These are phyloP conservation scores for Caenorhabditis briggsae DNA, from an alignment of 1,140 invertebrate genomes.

Conservation along the genomic window DNA sequence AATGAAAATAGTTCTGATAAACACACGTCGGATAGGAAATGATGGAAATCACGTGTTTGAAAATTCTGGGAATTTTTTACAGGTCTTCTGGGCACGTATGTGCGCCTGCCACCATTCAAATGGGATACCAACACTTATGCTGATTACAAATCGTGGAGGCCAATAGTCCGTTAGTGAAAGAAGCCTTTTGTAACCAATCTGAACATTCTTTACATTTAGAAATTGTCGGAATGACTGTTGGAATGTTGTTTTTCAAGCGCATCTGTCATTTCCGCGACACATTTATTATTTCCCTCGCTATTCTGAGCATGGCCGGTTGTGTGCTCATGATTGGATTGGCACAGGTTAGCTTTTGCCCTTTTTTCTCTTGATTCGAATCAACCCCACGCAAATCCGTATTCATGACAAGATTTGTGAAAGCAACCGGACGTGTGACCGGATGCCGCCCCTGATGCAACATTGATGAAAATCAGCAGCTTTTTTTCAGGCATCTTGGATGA, in stretches of 20 bases:
- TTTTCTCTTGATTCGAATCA: background rate
- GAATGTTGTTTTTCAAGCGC: slow-evolving; percentile 68
- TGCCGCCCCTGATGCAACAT: background rate
- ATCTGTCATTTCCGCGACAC: slow-evolving; percentile 68
- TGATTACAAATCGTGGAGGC: slow-evolving; percentile 67
- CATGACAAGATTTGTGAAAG: background rate
- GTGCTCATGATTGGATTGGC: slow-evolving; percentile 69
- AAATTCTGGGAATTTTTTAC: background rate
- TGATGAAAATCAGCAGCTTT: background rate
- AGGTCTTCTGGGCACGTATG: slow-evolving; percentile 67
- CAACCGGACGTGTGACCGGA: slow-evolving; percentile 18
- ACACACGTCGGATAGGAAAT: background rate
- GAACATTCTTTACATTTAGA: slow-evolving; percentile 63
- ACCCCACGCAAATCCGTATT: background rate
- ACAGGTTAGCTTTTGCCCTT: slow-evolving; percentile 25
- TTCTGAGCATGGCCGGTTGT: slow-evolving; percentile 67
- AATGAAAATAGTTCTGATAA: background rate
- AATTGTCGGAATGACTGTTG: slow-evolving; percentile 70
- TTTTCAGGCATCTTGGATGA: slow-evolving; percentile 66
- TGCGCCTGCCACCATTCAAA: slow-evolving; percentile 64
- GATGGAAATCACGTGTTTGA: background rate
- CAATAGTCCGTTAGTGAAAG: slow-evolving; percentile 68
- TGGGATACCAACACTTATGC: slow-evolving; percentile 66
- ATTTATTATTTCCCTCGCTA: slow-evolving; percentile 63
- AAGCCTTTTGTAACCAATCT: background rate